A percentile compares a stretch with the other conserved stretches of the same genome.
phyloP scores from a whole-genome alignment of 2,888 invertebrate species.

The Xanthorhoe spadicearia region DNA sequence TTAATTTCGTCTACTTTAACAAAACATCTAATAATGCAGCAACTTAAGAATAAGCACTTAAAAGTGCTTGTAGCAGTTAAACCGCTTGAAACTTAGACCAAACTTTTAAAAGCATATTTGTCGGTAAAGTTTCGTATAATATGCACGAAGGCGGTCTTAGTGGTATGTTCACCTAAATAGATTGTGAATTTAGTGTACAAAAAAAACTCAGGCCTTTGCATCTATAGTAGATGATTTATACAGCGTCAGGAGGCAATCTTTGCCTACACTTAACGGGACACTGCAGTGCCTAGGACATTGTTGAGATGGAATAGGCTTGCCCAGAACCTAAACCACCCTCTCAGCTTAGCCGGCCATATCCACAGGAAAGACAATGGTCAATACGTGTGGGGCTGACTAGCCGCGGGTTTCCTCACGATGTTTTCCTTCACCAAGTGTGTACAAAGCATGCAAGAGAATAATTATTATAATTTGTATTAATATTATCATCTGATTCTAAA shows the following conservation, averaged over 20 bases:
- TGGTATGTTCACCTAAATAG: conserved; percentile 52
- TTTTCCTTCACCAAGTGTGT: too few relatives aligned
- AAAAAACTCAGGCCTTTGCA: too few relatives aligned
- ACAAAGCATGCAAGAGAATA: conserved; percentile 10
- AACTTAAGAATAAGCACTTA: not conserved
- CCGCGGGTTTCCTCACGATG: too few relatives aligned
- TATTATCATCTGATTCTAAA: not conserved
- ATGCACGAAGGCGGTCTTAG: conserved; percentile 48
- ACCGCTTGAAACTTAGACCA: conserved; percentile 47
- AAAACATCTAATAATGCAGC: not conserved
- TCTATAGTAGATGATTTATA: too few relatives aligned
- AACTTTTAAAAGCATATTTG: conserved; percentile 54
- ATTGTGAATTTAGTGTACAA: conserved; percentile 47
- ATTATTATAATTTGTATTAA: not conserved
- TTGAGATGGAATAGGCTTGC: too few relatives aligned
- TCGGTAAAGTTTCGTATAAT: conserved; percentile 49
- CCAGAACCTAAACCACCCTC: too few relatives aligned
- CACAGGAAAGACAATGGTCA: too few relatives aligned
- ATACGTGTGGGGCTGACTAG: too few relatives aligned
- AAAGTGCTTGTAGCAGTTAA: conserved; percentile 15
- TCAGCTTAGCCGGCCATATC: too few relatives aligned
- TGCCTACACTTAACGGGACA: too few relatives aligned
- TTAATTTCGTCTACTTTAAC: not conserved
- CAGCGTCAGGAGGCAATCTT: too few relatives aligned
- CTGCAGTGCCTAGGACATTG: too few relatives aligned